Evolutionary conservation across 2,113 vertebrate species (phyloP).

Genomic region (Nymphicus hollandicus): DNA sequence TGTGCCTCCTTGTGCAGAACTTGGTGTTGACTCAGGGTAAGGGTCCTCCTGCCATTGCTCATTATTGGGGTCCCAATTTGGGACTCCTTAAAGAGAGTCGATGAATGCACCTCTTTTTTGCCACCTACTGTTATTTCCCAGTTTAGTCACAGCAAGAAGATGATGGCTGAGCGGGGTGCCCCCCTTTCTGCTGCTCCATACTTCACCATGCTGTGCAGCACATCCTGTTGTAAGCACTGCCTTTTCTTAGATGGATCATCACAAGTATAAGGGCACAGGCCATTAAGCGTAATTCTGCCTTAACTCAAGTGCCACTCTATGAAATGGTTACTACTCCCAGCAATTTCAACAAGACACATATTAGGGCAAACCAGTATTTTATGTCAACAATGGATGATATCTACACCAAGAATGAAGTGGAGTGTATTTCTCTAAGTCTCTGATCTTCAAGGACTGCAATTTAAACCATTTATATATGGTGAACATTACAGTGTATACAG

Average conservation of each 20-base stretch:
- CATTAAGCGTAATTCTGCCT: not conserved
- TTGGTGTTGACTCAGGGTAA: not conserved
- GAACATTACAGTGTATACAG: not conserved
- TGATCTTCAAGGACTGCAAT: not conserved
- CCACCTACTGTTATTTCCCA: not conserved
- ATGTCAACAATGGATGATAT: not conserved
- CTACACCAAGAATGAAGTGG: not conserved
- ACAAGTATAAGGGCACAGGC: not conserved
- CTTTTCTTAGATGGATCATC: not conserved
- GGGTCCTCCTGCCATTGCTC: not conserved
- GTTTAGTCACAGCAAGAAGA: not conserved
- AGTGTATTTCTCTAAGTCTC: not conserved
- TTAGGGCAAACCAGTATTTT: constrained; percentile 21
- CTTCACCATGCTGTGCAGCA: not conserved
- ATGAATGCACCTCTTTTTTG: not conserved
- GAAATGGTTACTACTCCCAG: not conserved
- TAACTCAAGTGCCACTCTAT: not conserved
- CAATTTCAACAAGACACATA: not conserved
- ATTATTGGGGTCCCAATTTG: not conserved
- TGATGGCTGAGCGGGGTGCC: not conserved
- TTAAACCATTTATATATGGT: not conserved
- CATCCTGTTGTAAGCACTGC: not conserved
- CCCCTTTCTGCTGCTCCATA: not conserved
- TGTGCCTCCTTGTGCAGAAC: not conserved
- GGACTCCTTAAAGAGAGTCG: not conserved